Conservation (phyloP, 1,140 invertebrate species). For the Drosophila oshimai region DNA sequence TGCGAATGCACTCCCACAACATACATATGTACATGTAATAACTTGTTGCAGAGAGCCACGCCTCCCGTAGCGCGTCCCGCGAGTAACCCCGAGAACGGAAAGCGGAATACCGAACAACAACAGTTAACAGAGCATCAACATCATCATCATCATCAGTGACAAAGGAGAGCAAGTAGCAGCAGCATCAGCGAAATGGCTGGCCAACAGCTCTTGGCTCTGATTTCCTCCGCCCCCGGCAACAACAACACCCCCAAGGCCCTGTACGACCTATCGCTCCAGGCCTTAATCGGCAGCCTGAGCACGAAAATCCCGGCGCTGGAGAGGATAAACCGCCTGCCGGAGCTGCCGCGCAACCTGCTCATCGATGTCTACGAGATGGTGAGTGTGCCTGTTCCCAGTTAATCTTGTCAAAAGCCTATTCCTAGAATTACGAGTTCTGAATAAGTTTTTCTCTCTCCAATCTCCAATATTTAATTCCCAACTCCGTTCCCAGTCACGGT, state of each 20-base stretch:
- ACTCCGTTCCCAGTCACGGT: too few relatives aligned
- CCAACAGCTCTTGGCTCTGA: conserved; percentile 46
- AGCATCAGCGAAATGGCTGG: conserved; percentile 47
- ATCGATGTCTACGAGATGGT: conserved; percentile 77
- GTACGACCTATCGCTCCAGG: conserved; percentile 56
- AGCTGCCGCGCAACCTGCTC: conserved; percentile 68
- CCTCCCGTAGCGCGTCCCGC: neutral
- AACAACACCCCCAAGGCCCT: conserved; percentile 47
- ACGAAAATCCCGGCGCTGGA: conserved; percentile 58
- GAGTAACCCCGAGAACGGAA: neutral
- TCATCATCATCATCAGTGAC: neutral
- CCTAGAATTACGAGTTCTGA: too few relatives aligned
- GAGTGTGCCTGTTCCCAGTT: conserved; percentile 14
- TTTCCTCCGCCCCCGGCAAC: conserved; percentile 29
- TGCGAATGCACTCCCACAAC: conserved; percentile 6
- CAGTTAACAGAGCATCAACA: too few relatives aligned
- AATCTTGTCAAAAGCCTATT: too few relatives aligned
- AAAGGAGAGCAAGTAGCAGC: neutral
- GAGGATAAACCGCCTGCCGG: conserved; percentile 62
- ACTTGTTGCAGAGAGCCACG: conserved; percentile 56
- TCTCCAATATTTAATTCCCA: too few relatives aligned
- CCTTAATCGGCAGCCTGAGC: conserved; percentile 60
- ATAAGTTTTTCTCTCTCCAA: too few relatives aligned
- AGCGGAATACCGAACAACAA: too few relatives aligned
- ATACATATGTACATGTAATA: neutral